Conservation (phyloP, 1,140 invertebrate species). For the Panagrolaimus sp. region DNA sequence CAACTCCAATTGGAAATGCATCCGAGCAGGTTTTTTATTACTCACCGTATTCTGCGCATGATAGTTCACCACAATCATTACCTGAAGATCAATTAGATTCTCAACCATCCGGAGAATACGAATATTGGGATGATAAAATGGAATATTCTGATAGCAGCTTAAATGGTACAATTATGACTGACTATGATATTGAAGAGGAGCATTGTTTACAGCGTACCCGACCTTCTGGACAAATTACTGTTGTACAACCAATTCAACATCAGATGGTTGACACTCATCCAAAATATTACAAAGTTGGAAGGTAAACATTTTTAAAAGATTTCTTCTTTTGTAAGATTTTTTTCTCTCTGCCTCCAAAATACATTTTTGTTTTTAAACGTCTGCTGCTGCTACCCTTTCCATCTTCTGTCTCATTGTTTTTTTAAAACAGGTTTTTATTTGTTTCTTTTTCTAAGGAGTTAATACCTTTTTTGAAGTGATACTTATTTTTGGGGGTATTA, state of each 20-base stretch:
- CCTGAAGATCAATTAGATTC: conserved; percentile 9
- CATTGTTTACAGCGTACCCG: too few species aligned
- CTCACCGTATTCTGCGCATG: not conserved
- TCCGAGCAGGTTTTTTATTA: not conserved
- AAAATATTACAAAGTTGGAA: conserved; percentile 16
- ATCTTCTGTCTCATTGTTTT: too few species aligned
- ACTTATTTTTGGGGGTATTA: too few species aligned
- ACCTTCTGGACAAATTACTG: not conserved
- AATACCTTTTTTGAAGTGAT: too few species aligned
- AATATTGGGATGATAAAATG: not conserved
- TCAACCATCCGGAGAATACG: not conserved
- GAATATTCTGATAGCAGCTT: not conserved
- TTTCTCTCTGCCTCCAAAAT: too few species aligned
- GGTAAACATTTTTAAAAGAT: not conserved
- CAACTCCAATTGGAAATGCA: not conserved
- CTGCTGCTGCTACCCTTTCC: too few species aligned
- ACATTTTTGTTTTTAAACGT: too few species aligned
- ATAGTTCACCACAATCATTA: conserved; percentile 12
- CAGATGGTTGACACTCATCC: conserved; percentile 6
- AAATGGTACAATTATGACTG: not conserved
- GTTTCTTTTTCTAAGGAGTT: too few species aligned
- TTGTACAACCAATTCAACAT: conserved; percentile 14
- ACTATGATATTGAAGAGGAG: conserved; percentile 4
- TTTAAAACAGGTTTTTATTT: too few species aligned
- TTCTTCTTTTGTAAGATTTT: too few species aligned